Evolutionary conservation across 2,113 vertebrate genomes (phyloP).

Genomic region (Pycnonotus jocosus): DNA sequence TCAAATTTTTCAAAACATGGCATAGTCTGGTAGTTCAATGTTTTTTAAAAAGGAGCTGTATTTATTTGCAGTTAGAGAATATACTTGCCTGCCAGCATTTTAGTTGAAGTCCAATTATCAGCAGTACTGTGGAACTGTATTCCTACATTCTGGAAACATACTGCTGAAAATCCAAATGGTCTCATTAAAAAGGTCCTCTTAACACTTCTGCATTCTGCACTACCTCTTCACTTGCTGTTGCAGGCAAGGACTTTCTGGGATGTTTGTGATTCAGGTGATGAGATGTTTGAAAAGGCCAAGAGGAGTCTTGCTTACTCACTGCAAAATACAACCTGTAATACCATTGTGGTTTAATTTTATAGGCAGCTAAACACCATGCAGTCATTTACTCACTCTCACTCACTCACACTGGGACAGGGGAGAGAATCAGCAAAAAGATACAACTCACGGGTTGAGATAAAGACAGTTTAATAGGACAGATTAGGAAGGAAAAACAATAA

Average conservation of each 20-base stretch:
- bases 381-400: neutral
- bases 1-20: neutral
- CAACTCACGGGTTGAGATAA: neutral
- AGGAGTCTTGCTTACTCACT: neutral
- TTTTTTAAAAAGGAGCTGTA: neutral
- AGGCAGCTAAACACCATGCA: neutral
- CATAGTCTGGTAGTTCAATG: neutral
- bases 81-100: neutral
- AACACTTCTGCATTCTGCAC: neutral
- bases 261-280: neutral
- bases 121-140: fast-evolving
- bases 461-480: neutral
- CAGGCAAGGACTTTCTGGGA: neutral
- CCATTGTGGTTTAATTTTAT: neutral
- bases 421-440: neutral
- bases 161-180: neutral
- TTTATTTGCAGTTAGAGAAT: neutral
- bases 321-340: neutral
- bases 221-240: neutral
- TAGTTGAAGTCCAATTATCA: neutral
- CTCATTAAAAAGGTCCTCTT: neutral
- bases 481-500: neutral
- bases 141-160: neutral
- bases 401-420: neutral
- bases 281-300: neutral